Evolutionary conservation across 2,888 invertebrate genomes (phyloP), one percentile per base, ranked within the genome.

Genomic region (Ophioninae sp.): DNA sequence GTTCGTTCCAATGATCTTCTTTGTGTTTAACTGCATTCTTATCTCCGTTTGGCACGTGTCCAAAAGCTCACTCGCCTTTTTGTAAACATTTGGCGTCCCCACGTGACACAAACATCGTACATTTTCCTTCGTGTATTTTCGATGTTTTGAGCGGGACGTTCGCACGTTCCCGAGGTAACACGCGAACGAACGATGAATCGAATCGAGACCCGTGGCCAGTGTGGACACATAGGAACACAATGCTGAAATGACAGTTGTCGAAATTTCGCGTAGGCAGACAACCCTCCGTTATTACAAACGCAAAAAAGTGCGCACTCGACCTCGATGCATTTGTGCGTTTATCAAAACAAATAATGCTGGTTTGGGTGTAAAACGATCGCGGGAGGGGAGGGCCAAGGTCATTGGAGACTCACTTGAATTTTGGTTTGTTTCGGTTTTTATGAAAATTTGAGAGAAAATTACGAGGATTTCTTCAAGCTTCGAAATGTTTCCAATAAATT

Each of bases 1-100:
- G 77, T 74, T 80, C 74, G 65, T 59, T 20, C 76, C 41, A 41
- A 64, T 73, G 44, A 63, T 65, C 79, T 84, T 63, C 84, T 84
- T 84, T 84, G 84, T 84, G 75, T 84, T 72, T 67, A 41, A 44
- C 22, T 63, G 63, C 74, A 17, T 59, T 71, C 61, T 78, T 78
- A 81, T 78, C 80, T 58, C 44, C 76, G 69, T 69, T 83, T 83
- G 83, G 83, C 84, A 67, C 67, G 74, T 22, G 56, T 37, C 75
- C 81, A 22, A 20, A 84, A 81, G 72, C 51, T 51, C 65, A 37
- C 64, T 77, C 41, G 73, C 51, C 68, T 69, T 64, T 73, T 51
- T 69, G 68, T 83, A 83, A 83, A 83, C 83, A 83, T 41, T 72
- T 61, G 59, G 61, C 51, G 30, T 17, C 13, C 20, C 78, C 78